phyloP scores from a whole-genome alignment of 2,113 vertebrate species.

The Spheniscus mendiculus region DNA sequence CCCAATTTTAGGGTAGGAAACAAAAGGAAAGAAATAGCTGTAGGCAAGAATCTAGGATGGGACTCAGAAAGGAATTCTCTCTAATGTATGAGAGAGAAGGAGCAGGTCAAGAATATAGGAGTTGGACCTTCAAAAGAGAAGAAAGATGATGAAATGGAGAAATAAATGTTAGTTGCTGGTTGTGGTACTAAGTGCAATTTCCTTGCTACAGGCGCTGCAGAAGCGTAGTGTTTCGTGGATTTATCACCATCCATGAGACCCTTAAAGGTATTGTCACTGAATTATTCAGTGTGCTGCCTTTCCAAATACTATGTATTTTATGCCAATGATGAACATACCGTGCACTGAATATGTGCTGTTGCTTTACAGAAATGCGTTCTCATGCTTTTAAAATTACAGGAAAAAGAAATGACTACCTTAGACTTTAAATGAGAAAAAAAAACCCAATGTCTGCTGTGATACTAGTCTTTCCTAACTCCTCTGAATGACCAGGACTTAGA shows the following conservation, averaged over 20 bases:
- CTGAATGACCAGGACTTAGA: not conserved
- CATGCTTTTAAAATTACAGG: not conserved
- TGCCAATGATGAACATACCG: not conserved
- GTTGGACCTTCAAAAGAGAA: not conserved
- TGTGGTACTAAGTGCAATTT: not conserved
- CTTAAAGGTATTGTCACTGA: not conserved
- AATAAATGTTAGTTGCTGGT: not conserved
- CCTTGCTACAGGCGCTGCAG: not conserved
- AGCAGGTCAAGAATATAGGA: not conserved
- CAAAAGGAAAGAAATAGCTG: not conserved
- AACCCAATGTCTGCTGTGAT: fast-evolving
- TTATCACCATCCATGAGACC: not conserved
- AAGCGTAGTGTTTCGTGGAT: not conserved
- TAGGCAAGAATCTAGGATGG: not conserved
- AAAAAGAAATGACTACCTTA: not conserved
- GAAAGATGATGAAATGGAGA: not conserved
- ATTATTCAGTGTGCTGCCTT: conserved; percentile 37
- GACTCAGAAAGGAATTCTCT: not conserved
- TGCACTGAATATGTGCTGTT: not conserved
- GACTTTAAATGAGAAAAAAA: not conserved
- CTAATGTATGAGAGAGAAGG: not conserved
- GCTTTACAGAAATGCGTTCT: not conserved
- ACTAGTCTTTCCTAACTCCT: not conserved
- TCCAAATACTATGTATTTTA: not conserved
- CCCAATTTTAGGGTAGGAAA: not conserved